These are phyloP conservation scores for Potamilus streckersoni DNA, from an alignment of 1,140 invertebrate species.

Conservation along the genomic window DNA sequence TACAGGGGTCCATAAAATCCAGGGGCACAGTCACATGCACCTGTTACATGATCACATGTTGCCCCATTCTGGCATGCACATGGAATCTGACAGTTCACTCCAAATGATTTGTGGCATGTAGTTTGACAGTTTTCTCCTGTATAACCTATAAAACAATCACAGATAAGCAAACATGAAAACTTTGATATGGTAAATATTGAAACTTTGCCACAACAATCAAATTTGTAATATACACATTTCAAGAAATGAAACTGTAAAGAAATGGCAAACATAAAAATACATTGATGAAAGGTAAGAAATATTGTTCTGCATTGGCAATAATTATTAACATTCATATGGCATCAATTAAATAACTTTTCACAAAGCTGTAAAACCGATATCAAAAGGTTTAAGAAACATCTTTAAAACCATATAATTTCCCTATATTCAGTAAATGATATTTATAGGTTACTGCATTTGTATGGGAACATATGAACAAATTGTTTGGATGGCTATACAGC, in stretches of 20 bases:
- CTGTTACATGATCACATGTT: conserved; percentile 80
- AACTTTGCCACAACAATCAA: not conserved
- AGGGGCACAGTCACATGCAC: conserved; percentile 7
- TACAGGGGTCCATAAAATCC: conserved; percentile 22
- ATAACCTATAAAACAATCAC: conserved; percentile 70
- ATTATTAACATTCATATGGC: not conserved
- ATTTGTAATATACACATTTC: not conserved
- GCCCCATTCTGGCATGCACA: conserved; percentile 78
- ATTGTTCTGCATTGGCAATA: not conserved
- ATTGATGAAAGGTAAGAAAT: no score
- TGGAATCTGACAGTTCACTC: conserved; percentile 79
- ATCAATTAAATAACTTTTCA: not conserved
- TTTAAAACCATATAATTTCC: no score
- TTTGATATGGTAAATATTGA: not conserved
- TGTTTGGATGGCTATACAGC: no score
- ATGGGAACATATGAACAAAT: no score
- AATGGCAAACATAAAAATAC: not conserved
- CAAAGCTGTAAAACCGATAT: no score
- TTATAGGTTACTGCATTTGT: no score
- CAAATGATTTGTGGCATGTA: conserved; percentile 72
- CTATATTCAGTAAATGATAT: no score
- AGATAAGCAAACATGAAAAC: not conserved
- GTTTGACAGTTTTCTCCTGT: conserved; percentile 72
- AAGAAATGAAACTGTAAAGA: not conserved
- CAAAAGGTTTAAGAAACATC: no score